Percentiles rank a stretch among this genome's conserved stretches.
These are phyloP conservation scores for Orthosia cruda DNA, from an alignment of 2,888 invertebrate species.

Conservation along the genomic window DNA sequence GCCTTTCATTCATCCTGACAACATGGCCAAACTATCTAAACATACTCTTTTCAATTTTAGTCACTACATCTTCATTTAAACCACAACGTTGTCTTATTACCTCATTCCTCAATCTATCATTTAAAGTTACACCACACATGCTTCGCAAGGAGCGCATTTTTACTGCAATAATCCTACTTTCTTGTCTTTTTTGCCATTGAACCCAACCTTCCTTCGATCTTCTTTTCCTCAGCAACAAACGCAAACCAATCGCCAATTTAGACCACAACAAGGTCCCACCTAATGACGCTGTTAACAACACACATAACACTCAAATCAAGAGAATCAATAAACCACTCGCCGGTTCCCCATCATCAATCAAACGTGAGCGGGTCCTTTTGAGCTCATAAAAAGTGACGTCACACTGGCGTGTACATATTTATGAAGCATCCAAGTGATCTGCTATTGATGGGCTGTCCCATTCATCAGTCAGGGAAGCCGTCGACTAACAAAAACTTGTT, in stretches of 20 bases:
- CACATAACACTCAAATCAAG: constrained; percentile 79
- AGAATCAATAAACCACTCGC: constrained; percentile 84
- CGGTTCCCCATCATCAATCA: constrained; percentile 81
- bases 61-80: too few species aligned
- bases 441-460: constrained; percentile 85
- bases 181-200: too few species aligned
- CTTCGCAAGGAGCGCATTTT: too few species aligned
- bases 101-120: too few species aligned
- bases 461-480: constrained; percentile 84
- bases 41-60: too few species aligned
- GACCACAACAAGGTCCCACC: constrained; percentile 42
- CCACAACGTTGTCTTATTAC: too few species aligned
- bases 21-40: too few species aligned
- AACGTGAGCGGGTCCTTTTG: constrained; percentile 76
- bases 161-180: too few species aligned
- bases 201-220: too few species aligned
- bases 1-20: too few species aligned
- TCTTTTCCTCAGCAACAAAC: constrained; percentile 33
- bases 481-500: constrained; percentile 76
- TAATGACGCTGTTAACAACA: constrained; percentile 73
- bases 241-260: constrained; percentile 51
- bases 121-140: too few species aligned
- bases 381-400: constrained; percentile 87
- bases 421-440: constrained; percentile 88
- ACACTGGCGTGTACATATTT: constrained; percentile 89